A percentile compares a stretch with the other conserved stretches of the same genome.
These are phyloP conservation scores for Brachyhypopomus gauderio DNA, from an alignment of 2,113 vertebrate genomes.

Conservation along the genomic window DNA sequence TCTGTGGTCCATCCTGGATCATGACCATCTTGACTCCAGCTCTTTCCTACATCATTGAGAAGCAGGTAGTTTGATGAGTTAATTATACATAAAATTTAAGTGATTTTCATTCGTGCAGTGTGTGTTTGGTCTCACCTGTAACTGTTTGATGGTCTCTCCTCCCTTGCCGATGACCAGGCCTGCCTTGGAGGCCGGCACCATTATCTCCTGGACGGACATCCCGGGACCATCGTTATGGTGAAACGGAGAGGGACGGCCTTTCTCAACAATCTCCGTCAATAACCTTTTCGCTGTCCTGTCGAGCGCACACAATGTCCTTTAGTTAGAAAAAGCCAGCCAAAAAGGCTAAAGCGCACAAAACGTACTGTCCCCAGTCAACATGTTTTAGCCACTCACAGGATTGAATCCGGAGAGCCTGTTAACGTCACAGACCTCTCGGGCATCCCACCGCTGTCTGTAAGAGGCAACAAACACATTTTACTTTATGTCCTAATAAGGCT, in stretches of 20 bases:
- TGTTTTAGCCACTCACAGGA: slow-evolving; percentile 81
- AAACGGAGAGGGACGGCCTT: slow-evolving; percentile 94
- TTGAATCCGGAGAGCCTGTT: slow-evolving; percentile 91
- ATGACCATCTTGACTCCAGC: slow-evolving; percentile 99
- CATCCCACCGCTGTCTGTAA: slow-evolving; percentile 91
- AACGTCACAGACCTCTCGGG: slow-evolving; percentile 95
- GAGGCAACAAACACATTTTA: neutral
- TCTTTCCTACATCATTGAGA: slow-evolving; percentile 78
- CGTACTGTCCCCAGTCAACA: neutral
- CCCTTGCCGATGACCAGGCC: slow-evolving; percentile 98
- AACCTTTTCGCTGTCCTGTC: slow-evolving; percentile 88
- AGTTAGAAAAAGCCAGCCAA: neutral
- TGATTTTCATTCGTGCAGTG: neutral
- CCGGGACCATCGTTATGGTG: slow-evolving; percentile 93
- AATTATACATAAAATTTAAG: neutral
- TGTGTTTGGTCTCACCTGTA: slow-evolving; percentile 79
- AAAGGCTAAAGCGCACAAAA: neutral
- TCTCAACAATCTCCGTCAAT: slow-evolving; percentile 94
- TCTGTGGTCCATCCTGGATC: slow-evolving; percentile 98
- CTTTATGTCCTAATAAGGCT: neutral
- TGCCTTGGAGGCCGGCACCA: slow-evolving; percentile 96
- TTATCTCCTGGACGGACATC: slow-evolving; percentile 96
- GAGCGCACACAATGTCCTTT: neutral
- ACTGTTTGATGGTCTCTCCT: slow-evolving; percentile 96
- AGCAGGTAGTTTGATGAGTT: neutral